Base-by-base conservation (phyloP, 2,797 vertebrate species). In the Paramormyrops hopkinsi region DNA sequence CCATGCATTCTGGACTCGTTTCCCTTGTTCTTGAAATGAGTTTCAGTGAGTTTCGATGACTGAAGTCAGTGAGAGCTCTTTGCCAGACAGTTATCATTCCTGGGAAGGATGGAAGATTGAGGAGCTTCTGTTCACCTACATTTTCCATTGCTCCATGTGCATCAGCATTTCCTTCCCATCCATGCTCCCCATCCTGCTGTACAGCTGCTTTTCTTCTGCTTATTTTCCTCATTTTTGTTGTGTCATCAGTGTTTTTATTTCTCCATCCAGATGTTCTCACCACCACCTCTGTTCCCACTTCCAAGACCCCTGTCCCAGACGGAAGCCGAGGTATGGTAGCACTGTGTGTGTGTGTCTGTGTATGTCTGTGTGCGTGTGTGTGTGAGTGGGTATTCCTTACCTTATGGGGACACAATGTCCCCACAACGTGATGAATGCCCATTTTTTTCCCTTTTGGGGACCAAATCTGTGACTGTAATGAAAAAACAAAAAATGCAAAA, bases 211-310 rank as follows among this genome's bases (percentile, higher is more conserved):
- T 48, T n/a, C 1, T 53, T 50, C 19, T 90, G 65, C 22, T 29
- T 88, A 2, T 76, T 82, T 11, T 76, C 82, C 95, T 94, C 41
- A 46, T 95, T 95, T 93, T 96, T 94, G 95, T 94, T 93, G 93
- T 95, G 94, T 96, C 96, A 96, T 94, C 94, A 93, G 92, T 96
- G 94, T 96, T 93, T 95, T 97, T 97, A 95, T 97, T 97, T 97
- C 97, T 96, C 95, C 98, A 98, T 99, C 97, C 97, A 99, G 98
- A 99, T 98, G 97, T 97, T 97, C 97, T 97, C 97, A 97, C 97
- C 96, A 99, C 98, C 97, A 96, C 97, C 97, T 98, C 97, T 97
- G 96, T 97, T 97, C 97, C 98, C 97, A 97, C 97, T 95, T 95
- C 95, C 93, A 97, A 97, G 97, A 95, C 94, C 95, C 96, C 95